These are phyloP conservation scores for Sesamia inferens DNA, from an alignment of 2,888 invertebrate species.

Conservation along the genomic window DNA sequence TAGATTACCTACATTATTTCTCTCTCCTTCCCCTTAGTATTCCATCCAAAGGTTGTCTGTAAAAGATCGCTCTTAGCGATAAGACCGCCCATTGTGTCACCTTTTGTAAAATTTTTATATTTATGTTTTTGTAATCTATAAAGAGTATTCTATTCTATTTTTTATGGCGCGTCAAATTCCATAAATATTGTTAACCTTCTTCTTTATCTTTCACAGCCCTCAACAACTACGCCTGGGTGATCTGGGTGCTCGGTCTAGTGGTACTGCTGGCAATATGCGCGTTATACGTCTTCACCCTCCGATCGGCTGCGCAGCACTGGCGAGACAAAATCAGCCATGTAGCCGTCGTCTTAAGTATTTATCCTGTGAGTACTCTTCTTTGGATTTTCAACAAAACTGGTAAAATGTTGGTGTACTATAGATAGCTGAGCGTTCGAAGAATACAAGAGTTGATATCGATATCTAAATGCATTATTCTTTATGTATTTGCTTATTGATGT, in stretches of 20 bases:
- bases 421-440: no score
- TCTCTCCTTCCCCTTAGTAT: no score
- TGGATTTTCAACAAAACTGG: background rate
- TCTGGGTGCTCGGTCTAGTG: conserved; percentile 87
- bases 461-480: no score
- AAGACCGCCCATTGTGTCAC: no score
- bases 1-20: no score
- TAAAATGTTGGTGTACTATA: no score
- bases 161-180: background rate
- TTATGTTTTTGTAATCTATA: no score
- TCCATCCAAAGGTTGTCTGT: no score
- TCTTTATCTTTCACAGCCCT: conserved; percentile 83
- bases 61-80: no score
- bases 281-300: conserved; percentile 89
- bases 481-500: background rate
- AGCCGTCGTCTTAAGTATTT: conserved; percentile 90
- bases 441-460: no score
- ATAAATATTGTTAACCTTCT: background rate
- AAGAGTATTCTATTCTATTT: no score
- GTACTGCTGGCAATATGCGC: conserved; percentile 86
- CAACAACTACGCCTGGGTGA: conserved; percentile 88
- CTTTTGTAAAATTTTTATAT: no score
- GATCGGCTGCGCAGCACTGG: conserved; percentile 88
- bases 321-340: conserved; percentile 88
- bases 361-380: conserved; percentile 89